phyloP scores from a whole-genome alignment of 2,888 invertebrate species.

The Acleris sparsana region DNA sequence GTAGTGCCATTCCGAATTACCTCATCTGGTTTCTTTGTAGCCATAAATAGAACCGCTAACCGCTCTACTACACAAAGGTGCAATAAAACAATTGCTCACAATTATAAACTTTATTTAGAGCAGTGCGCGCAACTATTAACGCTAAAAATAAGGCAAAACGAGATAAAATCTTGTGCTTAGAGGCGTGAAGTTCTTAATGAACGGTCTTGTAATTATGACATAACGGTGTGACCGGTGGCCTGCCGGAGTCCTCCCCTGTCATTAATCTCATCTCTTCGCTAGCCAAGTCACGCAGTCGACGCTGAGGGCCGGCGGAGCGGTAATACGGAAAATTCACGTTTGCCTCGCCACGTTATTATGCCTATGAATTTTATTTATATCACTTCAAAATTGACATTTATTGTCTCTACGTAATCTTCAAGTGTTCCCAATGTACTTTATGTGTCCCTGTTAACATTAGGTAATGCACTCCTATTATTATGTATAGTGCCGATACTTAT shows the following conservation, averaged over 20 bases:
- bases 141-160: constrained; percentile 15
- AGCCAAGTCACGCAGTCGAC: constrained; percentile 65
- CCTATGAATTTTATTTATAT: constrained; percentile 32
- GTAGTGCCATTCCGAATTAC: too few relatives aligned
- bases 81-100: constrained; percentile 21
- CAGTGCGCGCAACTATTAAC: not conserved
- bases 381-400: constrained; percentile 30
- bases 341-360: constrained; percentile 16
- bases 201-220: constrained; percentile 36
- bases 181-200: constrained; percentile 25
- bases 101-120: constrained; percentile 5
- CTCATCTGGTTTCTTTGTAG: too few relatives aligned
- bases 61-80: constrained; percentile 3
- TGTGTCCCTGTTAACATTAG: too few relatives aligned
- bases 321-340: constrained; percentile 50
- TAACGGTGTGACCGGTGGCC: constrained; percentile 54
- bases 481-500: too few relatives aligned
- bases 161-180: constrained; percentile 12
- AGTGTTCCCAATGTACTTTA: too few relatives aligned
- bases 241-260: constrained; percentile 64
- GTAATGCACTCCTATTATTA: too few relatives aligned
- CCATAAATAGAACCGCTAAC: constrained; percentile 11
- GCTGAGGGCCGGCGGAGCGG: constrained; percentile 53
- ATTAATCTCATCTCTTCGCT: constrained; percentile 75
- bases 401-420: constrained; percentile 7